Base-by-base conservation (phyloP, 2,797 vertebrate genomes). In the Gambusia yucatana region DNA sequence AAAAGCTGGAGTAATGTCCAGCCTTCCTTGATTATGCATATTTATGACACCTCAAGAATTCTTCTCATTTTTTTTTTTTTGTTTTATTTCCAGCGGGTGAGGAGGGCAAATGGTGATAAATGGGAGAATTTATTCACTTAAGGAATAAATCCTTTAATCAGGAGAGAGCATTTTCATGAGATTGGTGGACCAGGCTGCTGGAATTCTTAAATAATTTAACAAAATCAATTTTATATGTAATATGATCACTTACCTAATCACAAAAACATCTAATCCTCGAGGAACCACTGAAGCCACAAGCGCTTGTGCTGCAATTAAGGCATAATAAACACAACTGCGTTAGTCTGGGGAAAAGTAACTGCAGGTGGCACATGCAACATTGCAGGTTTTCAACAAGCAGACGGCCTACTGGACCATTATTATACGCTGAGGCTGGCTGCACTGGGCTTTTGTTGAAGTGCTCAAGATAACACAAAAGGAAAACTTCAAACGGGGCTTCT, bases 401-500 rank as follows among this genome's bases (percentile, higher is more conserved):
- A 78, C 84, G 90, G 79, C 88, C 90, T 80, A 77, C 86, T 83
- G 84, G 88, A 76, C 82, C 78, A 22, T 63, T 65, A 72, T 82
- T 81, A 69, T 67, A 77, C 84, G 86, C 80, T 39, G 81, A 91
- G 82, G 82, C 84, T 63, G 77, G 83, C 87, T 86, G 88, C 90
- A 79, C 75, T 87, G 93, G 91, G 94, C 91, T 91, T 91, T 91
- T 91, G 91, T 91, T 86, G 85, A 90, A 93, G 92, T 80, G 88
- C 85, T 91, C 47, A 46, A 91, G 88, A 93, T 87, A 93, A 91
- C 85, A 93, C 88, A 93, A 92, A 94, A 90, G 87, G 87, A 92
- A 88, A 93, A 95, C 93, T 94, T 94, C 94, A 94, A 94, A 94
- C 90, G 81, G 83, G 83, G 82, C 85, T 90, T 90, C 79, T 91